Evolutionary conservation across 2,113 vertebrate genomes (phyloP).

Genomic region (Odocoileus virginianus): DNA sequence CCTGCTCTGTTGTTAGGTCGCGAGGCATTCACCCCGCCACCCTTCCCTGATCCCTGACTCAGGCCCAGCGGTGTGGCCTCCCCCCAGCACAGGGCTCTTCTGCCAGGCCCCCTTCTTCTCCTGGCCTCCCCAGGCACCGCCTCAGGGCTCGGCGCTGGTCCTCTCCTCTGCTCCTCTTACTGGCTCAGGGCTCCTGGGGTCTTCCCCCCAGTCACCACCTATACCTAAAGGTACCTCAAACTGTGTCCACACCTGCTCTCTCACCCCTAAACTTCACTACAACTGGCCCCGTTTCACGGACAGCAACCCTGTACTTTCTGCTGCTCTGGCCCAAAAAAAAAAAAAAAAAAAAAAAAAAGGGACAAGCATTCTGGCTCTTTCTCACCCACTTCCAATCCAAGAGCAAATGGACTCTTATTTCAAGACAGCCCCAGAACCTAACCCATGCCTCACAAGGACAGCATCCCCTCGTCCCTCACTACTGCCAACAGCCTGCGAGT

Average conservation of each 20-base stretch:
- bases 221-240: not conserved
- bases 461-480: not conserved
- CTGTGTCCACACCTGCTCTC: no score
- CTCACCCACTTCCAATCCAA: not conserved
- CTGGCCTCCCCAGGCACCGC: rapidly evolving
- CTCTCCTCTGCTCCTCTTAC: not conserved
- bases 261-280: rapidly evolving
- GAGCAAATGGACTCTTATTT: not conserved
- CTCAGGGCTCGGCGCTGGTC: not conserved
- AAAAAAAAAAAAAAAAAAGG: not conserved
- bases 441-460: rapidly evolving
- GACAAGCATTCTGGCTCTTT: not conserved
- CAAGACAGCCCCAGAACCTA: not conserved
- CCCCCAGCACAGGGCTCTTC: no score
- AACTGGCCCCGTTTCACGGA: no score
- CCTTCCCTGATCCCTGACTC: no score
- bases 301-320: not conserved
- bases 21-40: not conserved
- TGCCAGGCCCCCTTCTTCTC: not conserved
- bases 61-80: not conserved
- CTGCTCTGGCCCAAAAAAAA: not conserved
- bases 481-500: not conserved
- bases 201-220: not conserved
- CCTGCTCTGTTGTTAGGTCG: rapidly evolving
- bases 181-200: not conserved